Evolutionary conservation across 2,797 vertebrate genomes (phyloP), one percentile per base, ranked within the genome.

Genomic region (Enteromius paludinosus): DNA sequence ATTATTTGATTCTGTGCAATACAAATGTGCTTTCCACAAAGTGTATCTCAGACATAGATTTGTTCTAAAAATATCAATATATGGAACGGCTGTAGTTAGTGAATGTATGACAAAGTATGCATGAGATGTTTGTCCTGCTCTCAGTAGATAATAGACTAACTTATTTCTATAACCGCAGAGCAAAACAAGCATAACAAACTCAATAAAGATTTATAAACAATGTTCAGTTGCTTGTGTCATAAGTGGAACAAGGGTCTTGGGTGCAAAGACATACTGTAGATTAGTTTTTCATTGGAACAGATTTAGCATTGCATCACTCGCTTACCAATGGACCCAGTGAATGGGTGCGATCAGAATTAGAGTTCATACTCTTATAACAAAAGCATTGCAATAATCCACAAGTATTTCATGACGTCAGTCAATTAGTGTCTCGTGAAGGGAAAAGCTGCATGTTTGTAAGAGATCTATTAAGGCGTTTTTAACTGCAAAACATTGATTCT

Each of bases 61-160:
- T 78, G 79, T 66, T 81, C 83, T 79, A 61, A 81, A 56, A 78
- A 70, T 75, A 54, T 54, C 66, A 71, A 81, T 84, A 68, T 45
- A 74, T 66, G 10, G n/a, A 65, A 17, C 5, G 1, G 45, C 30
- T 82, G 59, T 74, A 43, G 79, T 43, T 86, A 73, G 49, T 41
- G 49, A 33, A 52, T 71, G 25, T 49, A 5, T 33, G 71, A 17
- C 43, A 69, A 49, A 25, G 25, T 20, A 8, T 38, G 38, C 7
- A 35, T 38, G 77, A 78, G 14, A 61, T 35, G 54, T 66, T 66
- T 33, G 18, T 76, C 30, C 28, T 65, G 20, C 20, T 15, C 45
- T 64, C 17, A 9, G 15, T 52, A 28, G 5, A 68, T 76, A 75
- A 75, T 14, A 66, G 61, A 82, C 56, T 47, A 23, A 65, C 23